A percentile compares a stretch with the other conserved stretches of the same genome.
Evolutionary conservation across 2,888 invertebrate species (phyloP).

Genomic region (Auanema freiburgensis): DNA sequence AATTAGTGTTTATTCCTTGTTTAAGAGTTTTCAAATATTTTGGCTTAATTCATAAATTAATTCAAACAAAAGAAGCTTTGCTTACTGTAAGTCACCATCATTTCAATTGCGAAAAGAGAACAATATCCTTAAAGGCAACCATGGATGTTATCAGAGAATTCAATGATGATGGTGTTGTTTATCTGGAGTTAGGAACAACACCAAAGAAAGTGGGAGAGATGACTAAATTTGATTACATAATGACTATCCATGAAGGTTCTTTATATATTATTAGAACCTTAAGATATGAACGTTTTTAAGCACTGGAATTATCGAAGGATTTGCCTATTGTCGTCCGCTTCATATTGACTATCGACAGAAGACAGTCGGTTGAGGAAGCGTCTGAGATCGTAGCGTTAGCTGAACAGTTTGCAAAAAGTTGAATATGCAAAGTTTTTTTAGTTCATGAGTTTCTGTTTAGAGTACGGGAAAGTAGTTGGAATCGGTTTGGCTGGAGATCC

Average conservation of each 20-base stretch:
- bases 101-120: conserved; percentile 12
- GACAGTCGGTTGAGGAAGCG: conserved; percentile 23
- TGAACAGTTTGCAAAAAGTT: background rate
- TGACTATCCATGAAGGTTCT: conserved; percentile 10
- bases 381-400: conserved; percentile 21
- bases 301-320: conserved; percentile 1
- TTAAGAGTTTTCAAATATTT: conserved; percentile 30
- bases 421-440: background rate
- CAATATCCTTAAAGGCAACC: conserved; percentile 18
- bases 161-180: conserved; percentile 24
- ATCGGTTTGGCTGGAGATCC: conserved; percentile 34
- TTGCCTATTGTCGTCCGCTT: conserved; percentile 23
- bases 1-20: background rate
- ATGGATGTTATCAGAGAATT: conserved; percentile 26
- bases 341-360: conserved; percentile 30
- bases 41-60: conserved; percentile 26
- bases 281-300: conserved; percentile 5
- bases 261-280: background rate
- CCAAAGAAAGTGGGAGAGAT: conserved; percentile 24
- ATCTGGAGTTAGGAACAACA: conserved; percentile 36
- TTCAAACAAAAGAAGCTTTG: conserved; percentile 20
- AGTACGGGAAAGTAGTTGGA: conserved; percentile 26
- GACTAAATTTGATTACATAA: conserved; percentile 10
- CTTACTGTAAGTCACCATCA: too few relatives aligned
- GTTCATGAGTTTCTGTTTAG: background rate